A percentile compares a stretch with the other conserved stretches of the same genome.
Conservation (phyloP, 1,140 invertebrate genomes). For the Megathymus violae region DNA sequence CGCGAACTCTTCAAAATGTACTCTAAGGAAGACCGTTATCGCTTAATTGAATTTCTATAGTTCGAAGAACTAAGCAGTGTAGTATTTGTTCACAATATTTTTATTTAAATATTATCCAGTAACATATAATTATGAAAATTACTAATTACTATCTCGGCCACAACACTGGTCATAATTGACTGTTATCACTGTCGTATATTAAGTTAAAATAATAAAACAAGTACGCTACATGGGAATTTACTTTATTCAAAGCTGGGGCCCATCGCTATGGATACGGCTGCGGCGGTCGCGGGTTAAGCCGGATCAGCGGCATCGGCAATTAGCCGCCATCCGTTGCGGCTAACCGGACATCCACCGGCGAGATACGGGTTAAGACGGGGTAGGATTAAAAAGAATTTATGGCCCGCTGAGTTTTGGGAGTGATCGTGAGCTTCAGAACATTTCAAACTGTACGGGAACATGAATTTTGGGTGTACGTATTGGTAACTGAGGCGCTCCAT, state of each 20-base stretch:
- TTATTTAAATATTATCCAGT: no score
- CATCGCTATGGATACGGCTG: slow-evolving; percentile 7
- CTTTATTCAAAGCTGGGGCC: slow-evolving; percentile 1
- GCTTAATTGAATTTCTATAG: no score
- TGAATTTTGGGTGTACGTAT: neutral
- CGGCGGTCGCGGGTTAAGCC: slow-evolving; percentile 14
- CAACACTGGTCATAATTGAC: neutral
- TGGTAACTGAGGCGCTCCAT: no score
- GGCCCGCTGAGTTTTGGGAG: neutral
- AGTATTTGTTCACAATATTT: no score
- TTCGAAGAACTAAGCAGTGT: no score
- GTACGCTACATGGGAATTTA: neutral
- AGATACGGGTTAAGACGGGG: slow-evolving; percentile 14
- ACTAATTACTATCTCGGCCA: no score
- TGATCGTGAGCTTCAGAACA: neutral
- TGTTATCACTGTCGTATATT: neutral
- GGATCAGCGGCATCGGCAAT: slow-evolving; percentile 17
- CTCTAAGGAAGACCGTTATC: no score
- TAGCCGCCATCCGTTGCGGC: slow-evolving; percentile 6
- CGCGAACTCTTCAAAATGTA: no score
- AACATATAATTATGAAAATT: no score
- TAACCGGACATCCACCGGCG: slow-evolving; percentile 2
- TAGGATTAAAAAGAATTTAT: slow-evolving; percentile 5
- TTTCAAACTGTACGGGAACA: slow-evolving; percentile 4
- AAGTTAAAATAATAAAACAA: slow-evolving; percentile 1